Percentiles rank a stretch among this genome's conserved stretches.
Evolutionary conservation across 2,888 invertebrate genomes (phyloP).

Genomic region (Sinhomidia bicolor): DNA sequence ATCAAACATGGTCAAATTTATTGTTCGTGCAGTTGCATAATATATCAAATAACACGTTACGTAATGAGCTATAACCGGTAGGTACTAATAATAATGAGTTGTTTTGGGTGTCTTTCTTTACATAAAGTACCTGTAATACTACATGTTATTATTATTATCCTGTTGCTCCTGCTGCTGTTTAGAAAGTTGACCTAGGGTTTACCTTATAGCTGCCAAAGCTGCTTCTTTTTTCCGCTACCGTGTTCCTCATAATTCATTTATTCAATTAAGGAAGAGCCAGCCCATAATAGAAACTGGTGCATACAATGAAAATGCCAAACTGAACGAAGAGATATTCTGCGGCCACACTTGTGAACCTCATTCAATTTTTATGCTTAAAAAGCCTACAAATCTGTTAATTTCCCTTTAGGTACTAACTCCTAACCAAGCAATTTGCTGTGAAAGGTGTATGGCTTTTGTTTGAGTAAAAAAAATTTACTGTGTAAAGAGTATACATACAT

Average conservation of each 20-base stretch:
- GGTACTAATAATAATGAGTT: constrained; percentile 46
- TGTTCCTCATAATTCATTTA: constrained; percentile 6
- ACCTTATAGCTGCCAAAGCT: not conserved
- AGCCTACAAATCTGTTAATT: not conserved
- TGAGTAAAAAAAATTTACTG: not conserved
- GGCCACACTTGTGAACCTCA: not conserved
- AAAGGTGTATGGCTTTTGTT: not conserved
- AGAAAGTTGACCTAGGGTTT: constrained; percentile 65
- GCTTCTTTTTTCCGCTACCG: not conserved
- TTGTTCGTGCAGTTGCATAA: not conserved
- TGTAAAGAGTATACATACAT: too few species aligned
- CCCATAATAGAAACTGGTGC: constrained; percentile 9
- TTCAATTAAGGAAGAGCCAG: constrained; percentile 62
- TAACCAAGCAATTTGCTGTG: not conserved
- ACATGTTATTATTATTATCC: not conserved
- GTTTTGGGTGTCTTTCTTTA: not conserved
- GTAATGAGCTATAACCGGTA: constrained; percentile 48
- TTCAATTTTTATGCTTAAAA: not conserved
- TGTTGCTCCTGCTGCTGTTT: constrained; percentile 10
- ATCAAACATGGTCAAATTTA: too few species aligned
- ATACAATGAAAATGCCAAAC: not conserved
- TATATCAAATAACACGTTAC: constrained; percentile 26
- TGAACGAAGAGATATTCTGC: not conserved
- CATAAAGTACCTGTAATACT: constrained; percentile 21
- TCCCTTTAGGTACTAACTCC: not conserved